Conservation (phyloP, 2,797 vertebrate genomes). For the Melanotaenia parkinsoni region DNA sequence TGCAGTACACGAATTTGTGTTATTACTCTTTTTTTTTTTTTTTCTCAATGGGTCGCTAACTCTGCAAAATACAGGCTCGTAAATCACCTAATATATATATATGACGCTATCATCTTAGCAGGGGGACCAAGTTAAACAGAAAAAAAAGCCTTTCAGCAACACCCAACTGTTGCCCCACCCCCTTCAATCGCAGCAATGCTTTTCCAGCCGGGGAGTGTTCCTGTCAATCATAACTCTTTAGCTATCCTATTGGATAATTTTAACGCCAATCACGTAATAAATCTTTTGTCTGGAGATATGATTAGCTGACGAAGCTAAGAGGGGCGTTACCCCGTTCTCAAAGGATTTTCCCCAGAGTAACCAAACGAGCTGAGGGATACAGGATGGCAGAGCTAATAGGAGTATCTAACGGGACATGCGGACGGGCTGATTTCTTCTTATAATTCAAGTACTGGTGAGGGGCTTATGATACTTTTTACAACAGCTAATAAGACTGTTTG, state of each 20-base stretch:
- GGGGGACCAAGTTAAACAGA: constrained; percentile 29
- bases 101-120: constrained; percentile 23
- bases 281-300: constrained; percentile 14
- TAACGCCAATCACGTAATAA: constrained; percentile 39
- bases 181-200: constrained; percentile 23
- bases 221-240: constrained; percentile 54
- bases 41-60: background rate
- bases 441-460: constrained; percentile 78
- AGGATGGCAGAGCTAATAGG: constrained; percentile 80
- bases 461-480: constrained; percentile 48
- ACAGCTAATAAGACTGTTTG: background rate
- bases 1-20: background rate
- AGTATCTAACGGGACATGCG: constrained; percentile 83
- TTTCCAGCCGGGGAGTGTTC: constrained; percentile 20
- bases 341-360: constrained; percentile 75
- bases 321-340: constrained; percentile 58
- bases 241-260: constrained; percentile 46
- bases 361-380: constrained; percentile 75
- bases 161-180: constrained; percentile 69
- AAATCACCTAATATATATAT: constrained; percentile 18
- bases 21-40: background rate
- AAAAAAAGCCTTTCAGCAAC: constrained; percentile 59
- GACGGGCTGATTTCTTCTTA: constrained; percentile 73
- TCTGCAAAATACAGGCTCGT: constrained; percentile 8
- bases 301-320: constrained; percentile 59